Evolutionary conservation across 2,797 vertebrate genomes (phyloP).

Genomic region (Adrianichthys oophorus): DNA sequence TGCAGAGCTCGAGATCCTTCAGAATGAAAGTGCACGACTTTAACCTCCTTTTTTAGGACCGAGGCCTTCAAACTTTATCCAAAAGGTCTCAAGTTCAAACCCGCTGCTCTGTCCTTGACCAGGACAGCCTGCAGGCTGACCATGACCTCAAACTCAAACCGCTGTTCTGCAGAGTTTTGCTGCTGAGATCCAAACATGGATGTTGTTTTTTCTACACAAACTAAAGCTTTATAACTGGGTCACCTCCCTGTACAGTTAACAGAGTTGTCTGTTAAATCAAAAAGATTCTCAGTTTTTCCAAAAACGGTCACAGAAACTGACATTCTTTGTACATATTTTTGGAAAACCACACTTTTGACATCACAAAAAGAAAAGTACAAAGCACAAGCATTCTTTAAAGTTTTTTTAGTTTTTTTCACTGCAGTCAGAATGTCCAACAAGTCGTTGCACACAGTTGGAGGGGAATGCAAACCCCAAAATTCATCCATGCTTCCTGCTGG

Average conservation of each 20-base stretch:
- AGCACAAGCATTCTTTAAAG: background rate
- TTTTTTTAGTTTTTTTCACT: no score
- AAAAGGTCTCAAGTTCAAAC: constrained; percentile 52
- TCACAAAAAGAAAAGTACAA: no score
- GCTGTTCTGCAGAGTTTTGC: constrained; percentile 4
- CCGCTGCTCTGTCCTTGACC: constrained; percentile 50
- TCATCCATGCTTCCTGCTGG: background rate
- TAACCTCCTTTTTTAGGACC: constrained; percentile 14
- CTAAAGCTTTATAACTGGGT: background rate
- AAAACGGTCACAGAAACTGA: background rate
- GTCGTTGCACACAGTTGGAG: background rate
- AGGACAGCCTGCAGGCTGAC: constrained; percentile 34
- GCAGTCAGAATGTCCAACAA: background rate
- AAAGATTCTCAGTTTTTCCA: constrained; percentile 2
- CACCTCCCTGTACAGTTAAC: background rate
- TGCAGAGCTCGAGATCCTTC: constrained; percentile 27
- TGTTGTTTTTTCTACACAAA: background rate
- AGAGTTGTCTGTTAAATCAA: constrained; percentile 8
- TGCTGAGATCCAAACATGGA: constrained; percentile 1
- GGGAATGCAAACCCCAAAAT: no score
- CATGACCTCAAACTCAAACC: constrained; percentile 43
- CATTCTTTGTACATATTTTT: no score
- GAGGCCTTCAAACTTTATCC: background rate
- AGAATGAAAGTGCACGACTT: constrained; percentile 17
- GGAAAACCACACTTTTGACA: background rate